Evolutionary conservation across 2,888 invertebrate genomes (phyloP), one percentile per base, ranked within the genome.

Genomic region (Anodontia alba): DNA sequence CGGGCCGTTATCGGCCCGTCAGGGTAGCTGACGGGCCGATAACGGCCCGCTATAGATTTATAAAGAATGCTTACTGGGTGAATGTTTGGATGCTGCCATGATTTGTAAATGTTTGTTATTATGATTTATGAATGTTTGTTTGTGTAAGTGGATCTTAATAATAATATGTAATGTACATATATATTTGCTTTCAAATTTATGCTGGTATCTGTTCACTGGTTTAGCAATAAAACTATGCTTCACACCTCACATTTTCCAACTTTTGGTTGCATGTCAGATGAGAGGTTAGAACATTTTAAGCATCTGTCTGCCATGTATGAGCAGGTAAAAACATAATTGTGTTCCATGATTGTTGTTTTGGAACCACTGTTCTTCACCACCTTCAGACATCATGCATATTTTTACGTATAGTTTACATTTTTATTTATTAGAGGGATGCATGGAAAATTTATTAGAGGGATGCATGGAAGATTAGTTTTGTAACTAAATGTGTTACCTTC

Each of bases 371-470:
- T 12, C 46, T 46, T 46, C 17, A 20, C 46, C 46, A 46, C n/a
- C 46, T 20, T 46, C 46, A 46, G n/a, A 46, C 20, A 46, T 17
- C 17, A 46, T 54, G 54, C 23, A 54, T 5, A 54, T 26, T 26
- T 26, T 17, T 46, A 46, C 23, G 26, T 54, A 54, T 10, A 26
- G 5, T 54, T 3, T 54, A 20, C n/a, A 49, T 49, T 5, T 49
- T 17, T 49, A 54, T 54, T 26, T 54, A 54, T 54, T 54, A 54
- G 54, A 54, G 54, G 54, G 54, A 23, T 26, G 17, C 54, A 54
- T 54, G 54, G 54, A 54, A 54, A n/a, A 54, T 54, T 26, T 54
- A 54, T 54, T 54, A 54, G 54, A 54, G 54, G 54, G 54, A 23
- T 26, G 17, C 54, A 54, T 54, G 54, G 54, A 54, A 54, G 54